A percentile compares a stretch with the other conserved stretches of the same genome.
phyloP scores from a whole-genome alignment of 2,888 invertebrate species.

The Drosophila algonquin region DNA sequence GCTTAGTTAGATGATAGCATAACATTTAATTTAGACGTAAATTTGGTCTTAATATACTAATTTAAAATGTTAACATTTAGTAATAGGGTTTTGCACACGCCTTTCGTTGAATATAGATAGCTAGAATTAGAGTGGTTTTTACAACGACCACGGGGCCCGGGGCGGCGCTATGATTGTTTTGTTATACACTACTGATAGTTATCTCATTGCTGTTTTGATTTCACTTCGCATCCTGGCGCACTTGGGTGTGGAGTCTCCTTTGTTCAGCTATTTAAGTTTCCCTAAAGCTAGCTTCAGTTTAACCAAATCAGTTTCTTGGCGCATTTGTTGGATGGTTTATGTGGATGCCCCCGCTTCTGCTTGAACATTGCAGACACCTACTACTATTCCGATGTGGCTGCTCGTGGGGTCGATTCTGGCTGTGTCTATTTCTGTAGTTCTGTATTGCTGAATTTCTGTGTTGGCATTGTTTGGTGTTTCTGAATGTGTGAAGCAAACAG shows the following conservation, averaged over 20 bases:
- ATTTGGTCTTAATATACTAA: slow-evolving; percentile 65
- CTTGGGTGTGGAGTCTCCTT: background rate
- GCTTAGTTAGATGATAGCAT: slow-evolving; percentile 41
- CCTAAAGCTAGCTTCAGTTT: background rate
- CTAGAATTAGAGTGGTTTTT: slow-evolving; percentile 50
- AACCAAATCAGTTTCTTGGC: slow-evolving; percentile 3
- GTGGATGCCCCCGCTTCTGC: background rate
- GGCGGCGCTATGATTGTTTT: slow-evolving; percentile 35
- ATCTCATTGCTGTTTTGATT: slow-evolving; percentile 18
- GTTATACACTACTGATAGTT: slow-evolving; percentile 28
- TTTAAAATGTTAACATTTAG: slow-evolving; percentile 74
- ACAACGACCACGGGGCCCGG: background rate
- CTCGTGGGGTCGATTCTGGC: background rate
- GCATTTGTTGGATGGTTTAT: background rate
- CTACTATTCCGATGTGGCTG: no score
- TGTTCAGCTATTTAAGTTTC: background rate
- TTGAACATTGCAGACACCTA: background rate
- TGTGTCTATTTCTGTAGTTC: slow-evolving; percentile 2
- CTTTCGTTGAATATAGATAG: slow-evolving; percentile 41
- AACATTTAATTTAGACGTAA: slow-evolving; percentile 71
- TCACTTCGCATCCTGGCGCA: slow-evolving; percentile 17
- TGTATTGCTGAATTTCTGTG: slow-evolving; percentile 23
- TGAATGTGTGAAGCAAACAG: slow-evolving; percentile 50
- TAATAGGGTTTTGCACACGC: slow-evolving; percentile 51
- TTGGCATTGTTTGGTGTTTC: slow-evolving; percentile 27